A percentile compares a stretch with the other conserved stretches of the same genome.
Conservation (phyloP, 2,797 vertebrate species). For the Spheniscus humboldti region DNA sequence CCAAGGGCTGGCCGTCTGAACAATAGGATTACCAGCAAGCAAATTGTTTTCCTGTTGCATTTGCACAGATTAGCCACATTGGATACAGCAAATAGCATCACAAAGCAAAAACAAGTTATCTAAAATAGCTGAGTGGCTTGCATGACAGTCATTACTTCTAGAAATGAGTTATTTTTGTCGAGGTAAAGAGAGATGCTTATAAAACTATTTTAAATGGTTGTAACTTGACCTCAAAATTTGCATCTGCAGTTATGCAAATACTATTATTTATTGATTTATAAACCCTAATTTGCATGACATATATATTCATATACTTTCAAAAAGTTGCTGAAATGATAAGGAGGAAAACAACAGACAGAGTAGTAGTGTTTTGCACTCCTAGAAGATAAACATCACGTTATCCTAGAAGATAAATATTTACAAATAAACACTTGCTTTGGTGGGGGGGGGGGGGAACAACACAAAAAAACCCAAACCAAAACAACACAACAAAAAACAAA, state of each 20-base stretch:
- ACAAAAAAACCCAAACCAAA: background rate
- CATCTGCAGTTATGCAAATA: background rate
- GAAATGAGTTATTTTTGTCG: background rate
- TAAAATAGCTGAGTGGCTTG: background rate
- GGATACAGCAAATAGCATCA: background rate
- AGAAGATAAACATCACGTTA: conserved; percentile 12
- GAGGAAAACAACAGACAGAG: conserved; percentile 1
- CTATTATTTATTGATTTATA: background rate
- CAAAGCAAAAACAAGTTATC: background rate
- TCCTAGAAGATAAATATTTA: conserved; percentile 3
- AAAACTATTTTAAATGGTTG: background rate
- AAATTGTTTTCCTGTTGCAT: background rate
- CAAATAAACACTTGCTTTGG: background rate
- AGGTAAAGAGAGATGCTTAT: background rate
- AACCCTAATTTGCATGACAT: conserved; percentile 11
- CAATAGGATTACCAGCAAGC: background rate
- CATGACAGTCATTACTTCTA: background rate
- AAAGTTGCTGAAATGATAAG: background rate
- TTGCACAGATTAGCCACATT: background rate
- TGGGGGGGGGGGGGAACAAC: background rate
- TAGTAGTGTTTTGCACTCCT: background rate
- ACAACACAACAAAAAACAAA: background rate
- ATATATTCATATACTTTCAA: conserved; percentile 8
- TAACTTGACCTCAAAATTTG: background rate
- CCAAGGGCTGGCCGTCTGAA: background rate